Percentiles rank a stretch among this genome's conserved stretches.
These are phyloP conservation scores for Aurelia coerulea DNA, from an alignment of 30 jellyfish, hydroid and myxozoan species.

Conservation along the genomic window DNA sequence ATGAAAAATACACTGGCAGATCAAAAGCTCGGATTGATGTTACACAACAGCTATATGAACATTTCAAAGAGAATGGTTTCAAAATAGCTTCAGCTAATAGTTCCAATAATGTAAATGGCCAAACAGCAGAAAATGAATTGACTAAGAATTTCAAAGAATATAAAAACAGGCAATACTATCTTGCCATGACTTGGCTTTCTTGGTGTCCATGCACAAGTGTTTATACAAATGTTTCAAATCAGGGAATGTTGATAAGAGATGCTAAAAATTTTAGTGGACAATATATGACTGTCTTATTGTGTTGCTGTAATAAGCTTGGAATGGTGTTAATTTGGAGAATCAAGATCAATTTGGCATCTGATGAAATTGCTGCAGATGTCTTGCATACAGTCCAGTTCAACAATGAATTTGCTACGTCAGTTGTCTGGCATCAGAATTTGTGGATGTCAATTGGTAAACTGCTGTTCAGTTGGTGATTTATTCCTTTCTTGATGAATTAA, in stretches of 20 bases:
- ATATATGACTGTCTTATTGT: not conserved
- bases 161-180: constrained; percentile 31
- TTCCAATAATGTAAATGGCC: not conserved
- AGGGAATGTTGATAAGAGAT: not conserved
- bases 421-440: constrained; percentile 51
- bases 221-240: not conserved
- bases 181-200: constrained; percentile 32
- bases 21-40: not conserved
- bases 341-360: not conserved
- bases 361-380: not conserved
- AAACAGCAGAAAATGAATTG: not conserved
- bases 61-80: constrained; percentile 11
- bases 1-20: constrained; percentile 43
- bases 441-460: constrained; percentile 34
- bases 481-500: no score
- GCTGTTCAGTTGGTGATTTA: no score
- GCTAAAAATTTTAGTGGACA: no score
- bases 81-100: not conserved
- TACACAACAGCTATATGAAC: constrained; percentile 16
- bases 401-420: constrained; percentile 27
- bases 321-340: constrained; percentile 46
- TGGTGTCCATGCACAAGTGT: constrained; percentile 54
- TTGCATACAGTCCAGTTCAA: constrained; percentile 6
- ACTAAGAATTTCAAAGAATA: constrained; percentile 12
- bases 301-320: constrained; percentile 66